A percentile compares a stretch with the other conserved stretches of the same genome.
Evolutionary conservation across 1,140 invertebrate genomes (phyloP).

Genomic region (Magallana gigas): DNA sequence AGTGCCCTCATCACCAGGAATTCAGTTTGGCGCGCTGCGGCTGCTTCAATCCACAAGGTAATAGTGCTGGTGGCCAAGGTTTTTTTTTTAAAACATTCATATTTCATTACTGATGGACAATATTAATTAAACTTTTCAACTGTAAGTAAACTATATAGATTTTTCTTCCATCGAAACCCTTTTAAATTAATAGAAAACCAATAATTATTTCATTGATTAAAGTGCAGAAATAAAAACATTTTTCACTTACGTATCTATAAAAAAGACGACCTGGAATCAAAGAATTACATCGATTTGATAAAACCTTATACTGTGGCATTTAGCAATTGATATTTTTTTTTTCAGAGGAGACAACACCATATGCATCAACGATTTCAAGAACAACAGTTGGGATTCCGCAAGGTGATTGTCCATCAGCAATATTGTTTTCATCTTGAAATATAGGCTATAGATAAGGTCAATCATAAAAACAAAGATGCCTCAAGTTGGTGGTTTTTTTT

Average conservation of each 20-base stretch:
- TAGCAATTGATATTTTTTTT: not conserved
- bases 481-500: not conserved
- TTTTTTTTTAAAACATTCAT: not conserved
- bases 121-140: too few relatives aligned
- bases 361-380: not conserved
- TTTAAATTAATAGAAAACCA: too few relatives aligned
- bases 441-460: not conserved
- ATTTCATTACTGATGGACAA: too few relatives aligned
- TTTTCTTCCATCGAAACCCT: too few relatives aligned
- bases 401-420: not conserved
- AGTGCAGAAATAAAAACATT: too few relatives aligned
- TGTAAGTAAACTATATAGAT: too few relatives aligned
- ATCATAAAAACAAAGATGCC: not conserved
- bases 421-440: not conserved
- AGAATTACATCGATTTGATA: too few relatives aligned
- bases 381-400: not conserved
- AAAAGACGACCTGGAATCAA: too few relatives aligned
- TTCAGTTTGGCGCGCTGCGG: constrained; percentile 17
- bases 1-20: constrained; percentile 22
- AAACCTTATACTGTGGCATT: not conserved
- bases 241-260: too few relatives aligned
- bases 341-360: not conserved
- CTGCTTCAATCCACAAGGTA: constrained; percentile 7
- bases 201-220: too few relatives aligned
- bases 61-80: not conserved